Conservation (phyloP, 2,888 invertebrate species). For the Bugula neritina region DNA sequence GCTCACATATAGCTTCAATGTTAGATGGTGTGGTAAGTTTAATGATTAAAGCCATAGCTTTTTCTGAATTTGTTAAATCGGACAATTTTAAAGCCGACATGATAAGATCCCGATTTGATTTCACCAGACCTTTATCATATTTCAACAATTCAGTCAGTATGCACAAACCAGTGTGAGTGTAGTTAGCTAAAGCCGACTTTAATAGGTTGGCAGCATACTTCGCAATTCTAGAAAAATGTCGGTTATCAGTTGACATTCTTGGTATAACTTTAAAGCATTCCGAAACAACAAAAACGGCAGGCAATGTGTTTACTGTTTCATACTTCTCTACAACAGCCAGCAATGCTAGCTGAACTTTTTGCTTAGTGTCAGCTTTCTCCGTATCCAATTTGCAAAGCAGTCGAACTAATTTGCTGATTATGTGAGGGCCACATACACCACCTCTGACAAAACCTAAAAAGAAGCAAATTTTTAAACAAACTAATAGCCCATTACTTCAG, state of each 20-base stretch:
- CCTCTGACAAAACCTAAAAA: background rate
- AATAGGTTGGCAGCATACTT: background rate
- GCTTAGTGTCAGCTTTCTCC: background rate
- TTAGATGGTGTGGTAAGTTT: background rate
- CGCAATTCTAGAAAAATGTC: background rate
- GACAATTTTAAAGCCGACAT: background rate
- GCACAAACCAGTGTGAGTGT: background rate
- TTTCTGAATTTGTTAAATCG: background rate
- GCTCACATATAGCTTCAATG: slow-evolving; percentile 2
- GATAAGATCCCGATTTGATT: background rate
- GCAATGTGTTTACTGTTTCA: background rate
- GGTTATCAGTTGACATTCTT: background rate
- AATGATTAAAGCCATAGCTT: slow-evolving; percentile 5
- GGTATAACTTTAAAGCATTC: background rate
- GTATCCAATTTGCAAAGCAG: background rate
- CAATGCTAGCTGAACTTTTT: background rate
- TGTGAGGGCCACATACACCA: slow-evolving; percentile 11
- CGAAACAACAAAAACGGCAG: background rate
- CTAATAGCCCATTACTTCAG: too few relatives aligned
- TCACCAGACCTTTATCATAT: background rate
- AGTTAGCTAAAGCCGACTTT: background rate
- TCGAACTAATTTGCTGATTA: background rate
- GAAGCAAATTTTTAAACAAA: background rate
- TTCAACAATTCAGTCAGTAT: background rate
- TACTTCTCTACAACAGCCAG: slow-evolving; percentile 8